Percentiles rank a stretch among this genome's conserved stretches.
phyloP scores from a whole-genome alignment of 2,888 invertebrate species.

The Muscina levida region DNA sequence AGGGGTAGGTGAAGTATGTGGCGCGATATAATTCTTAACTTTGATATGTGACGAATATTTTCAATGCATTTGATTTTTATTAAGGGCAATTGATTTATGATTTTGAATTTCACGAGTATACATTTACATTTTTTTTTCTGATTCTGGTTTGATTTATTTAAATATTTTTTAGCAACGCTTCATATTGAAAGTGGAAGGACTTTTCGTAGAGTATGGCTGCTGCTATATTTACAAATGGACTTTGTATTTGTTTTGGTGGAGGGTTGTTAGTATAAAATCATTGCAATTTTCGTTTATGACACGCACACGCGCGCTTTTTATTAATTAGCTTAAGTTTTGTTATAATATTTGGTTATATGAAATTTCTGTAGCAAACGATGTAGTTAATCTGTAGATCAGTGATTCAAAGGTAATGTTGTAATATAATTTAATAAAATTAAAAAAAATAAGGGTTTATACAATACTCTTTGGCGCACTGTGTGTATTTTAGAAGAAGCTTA shows the following conservation, averaged over 20 bases:
- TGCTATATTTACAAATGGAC: no score
- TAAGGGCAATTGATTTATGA: slow-evolving; percentile 57
- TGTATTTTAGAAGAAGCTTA: no score
- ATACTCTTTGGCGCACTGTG: slow-evolving; percentile 67
- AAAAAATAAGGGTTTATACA: slow-evolving; percentile 44
- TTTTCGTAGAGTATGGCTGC: no score
- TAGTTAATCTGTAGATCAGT: not conserved
- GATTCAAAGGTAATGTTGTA: no score
- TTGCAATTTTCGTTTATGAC: no score
- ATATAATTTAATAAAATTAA: no score
- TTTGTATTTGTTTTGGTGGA: no score
- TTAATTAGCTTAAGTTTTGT: no score
- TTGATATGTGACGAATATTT: not conserved
- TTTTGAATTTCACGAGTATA: slow-evolving; percentile 42
- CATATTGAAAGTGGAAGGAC: no score
- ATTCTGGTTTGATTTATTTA: slow-evolving; percentile 48
- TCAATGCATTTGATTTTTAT: slow-evolving; percentile 29
- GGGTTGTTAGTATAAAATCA: no score
- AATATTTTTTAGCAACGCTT: slow-evolving; percentile 40
- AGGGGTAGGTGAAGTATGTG: not conserved
- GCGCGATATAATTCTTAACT: not conserved
- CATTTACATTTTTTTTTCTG: slow-evolving; percentile 44
- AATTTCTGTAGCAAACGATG: not conserved
- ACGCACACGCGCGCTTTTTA: no score
- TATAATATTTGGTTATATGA: not conserved